These are phyloP conservation scores for Syndactyla subalaris DNA, from an alignment of 2,797 vertebrate genomes.

Conservation along the genomic window DNA sequence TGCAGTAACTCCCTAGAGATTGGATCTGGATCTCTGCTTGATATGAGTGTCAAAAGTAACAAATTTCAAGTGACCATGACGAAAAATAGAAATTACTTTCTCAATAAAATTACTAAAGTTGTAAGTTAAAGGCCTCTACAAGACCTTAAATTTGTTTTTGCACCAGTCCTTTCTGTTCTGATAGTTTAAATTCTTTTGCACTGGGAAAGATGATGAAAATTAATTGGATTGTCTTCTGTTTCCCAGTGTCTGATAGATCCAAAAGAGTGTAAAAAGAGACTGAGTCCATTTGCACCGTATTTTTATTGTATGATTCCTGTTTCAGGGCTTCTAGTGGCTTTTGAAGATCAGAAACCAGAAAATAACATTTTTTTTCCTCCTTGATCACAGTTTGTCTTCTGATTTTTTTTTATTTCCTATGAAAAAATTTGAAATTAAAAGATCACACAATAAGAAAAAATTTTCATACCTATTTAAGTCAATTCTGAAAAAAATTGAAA, in stretches of 20 bases:
- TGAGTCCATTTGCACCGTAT: background rate
- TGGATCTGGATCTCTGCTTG: background rate
- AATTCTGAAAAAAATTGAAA: background rate
- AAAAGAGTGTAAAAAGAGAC: background rate
- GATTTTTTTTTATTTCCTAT: background rate
- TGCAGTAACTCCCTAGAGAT: background rate
- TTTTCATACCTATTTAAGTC: background rate
- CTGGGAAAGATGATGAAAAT: background rate
- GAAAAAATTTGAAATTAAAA: background rate
- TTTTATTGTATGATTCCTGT: background rate
- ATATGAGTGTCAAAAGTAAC: background rate
- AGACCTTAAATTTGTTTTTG: background rate
- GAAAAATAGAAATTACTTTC: background rate
- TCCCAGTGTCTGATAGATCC: background rate
- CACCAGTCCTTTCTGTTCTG: background rate
- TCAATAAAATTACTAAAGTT: background rate
- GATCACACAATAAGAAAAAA: background rate
- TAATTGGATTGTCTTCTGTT: background rate
- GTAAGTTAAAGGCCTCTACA: background rate
- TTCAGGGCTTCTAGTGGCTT: background rate
- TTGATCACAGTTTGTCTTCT: background rate
- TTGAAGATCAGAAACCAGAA: background rate
- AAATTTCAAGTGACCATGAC: background rate
- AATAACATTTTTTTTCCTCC: background rate
- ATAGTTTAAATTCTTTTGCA: background rate